Conservation (phyloP, 2,888 invertebrate genomes). For the Craniophora ligustri region DNA sequence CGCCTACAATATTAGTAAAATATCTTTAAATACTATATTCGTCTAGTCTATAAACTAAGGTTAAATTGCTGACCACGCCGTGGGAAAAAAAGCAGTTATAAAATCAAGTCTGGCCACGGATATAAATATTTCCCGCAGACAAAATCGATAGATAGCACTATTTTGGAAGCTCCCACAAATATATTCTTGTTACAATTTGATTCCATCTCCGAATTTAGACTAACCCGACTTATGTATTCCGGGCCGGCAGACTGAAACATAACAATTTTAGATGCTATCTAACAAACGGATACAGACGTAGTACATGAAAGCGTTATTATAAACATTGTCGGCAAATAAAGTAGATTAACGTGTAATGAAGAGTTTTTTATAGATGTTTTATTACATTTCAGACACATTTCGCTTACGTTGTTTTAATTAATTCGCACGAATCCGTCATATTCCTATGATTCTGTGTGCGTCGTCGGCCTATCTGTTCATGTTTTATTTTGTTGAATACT, state of each 20-base stretch:
- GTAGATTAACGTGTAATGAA: slow-evolving; percentile 1
- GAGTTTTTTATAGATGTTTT: slow-evolving; percentile 8
- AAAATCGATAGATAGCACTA: slow-evolving; percentile 47
- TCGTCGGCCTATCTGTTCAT: no score
- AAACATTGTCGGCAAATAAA: slow-evolving; percentile 31
- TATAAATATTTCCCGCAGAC: slow-evolving; percentile 16
- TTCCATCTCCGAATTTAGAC: slow-evolving; percentile 39
- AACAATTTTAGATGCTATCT: slow-evolving; percentile 12
- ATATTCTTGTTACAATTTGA: slow-evolving; percentile 44
- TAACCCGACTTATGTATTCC: slow-evolving; percentile 39
- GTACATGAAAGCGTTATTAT: slow-evolving; percentile 10
- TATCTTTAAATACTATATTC: no score
- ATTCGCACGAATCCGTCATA: no score
- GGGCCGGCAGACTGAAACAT: slow-evolving; percentile 12
- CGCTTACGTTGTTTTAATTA: background rate
- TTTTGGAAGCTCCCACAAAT: slow-evolving; percentile 41
- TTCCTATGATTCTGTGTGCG: no score
- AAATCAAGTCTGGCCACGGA: background rate
- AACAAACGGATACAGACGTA: background rate
- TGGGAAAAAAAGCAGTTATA: no score
- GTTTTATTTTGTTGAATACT: no score
- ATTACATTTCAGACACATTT: slow-evolving; percentile 4
- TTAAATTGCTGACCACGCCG: no score
- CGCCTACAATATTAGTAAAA: no score
- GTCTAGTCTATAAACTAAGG: background rate